Conservation (phyloP, 1,140 invertebrate genomes). For the Pachyrhynchus sulphureomaculatus region DNA sequence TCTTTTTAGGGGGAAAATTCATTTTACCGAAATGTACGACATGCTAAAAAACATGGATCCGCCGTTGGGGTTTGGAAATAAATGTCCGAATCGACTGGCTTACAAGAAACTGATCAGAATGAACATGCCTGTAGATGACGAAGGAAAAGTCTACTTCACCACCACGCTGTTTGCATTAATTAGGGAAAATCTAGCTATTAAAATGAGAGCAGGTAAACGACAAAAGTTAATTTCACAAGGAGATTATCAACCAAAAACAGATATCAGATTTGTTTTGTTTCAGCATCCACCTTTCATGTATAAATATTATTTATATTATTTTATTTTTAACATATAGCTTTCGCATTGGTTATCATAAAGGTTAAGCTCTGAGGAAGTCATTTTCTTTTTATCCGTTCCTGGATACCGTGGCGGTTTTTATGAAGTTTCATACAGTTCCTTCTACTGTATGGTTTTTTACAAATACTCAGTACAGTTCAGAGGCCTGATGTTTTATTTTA, state of each 20-base stretch:
- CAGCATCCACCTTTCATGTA: no score
- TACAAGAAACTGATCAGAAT: conserved; percentile 99
- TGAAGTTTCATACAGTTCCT: no score
- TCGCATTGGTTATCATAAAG: no score
- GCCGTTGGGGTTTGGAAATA: conserved; percentile 98
- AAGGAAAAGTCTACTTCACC: conserved; percentile 97
- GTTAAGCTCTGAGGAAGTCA: no score
- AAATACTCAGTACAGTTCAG: no score
- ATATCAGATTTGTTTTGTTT: no score
- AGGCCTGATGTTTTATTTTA: no score
- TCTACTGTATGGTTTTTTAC: no score
- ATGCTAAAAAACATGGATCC: conserved; percentile 99
- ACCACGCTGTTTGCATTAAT: conserved; percentile 98
- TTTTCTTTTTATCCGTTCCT: no score
- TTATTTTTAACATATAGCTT: no score
- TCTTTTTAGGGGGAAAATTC: conserved; percentile 90
- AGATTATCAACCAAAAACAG: not conserved
- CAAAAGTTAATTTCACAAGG: not conserved
- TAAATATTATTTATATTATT: no score
- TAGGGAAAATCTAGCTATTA: conserved; percentile 97
- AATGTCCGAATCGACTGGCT: conserved; percentile 97
- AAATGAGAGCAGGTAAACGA: conserved; percentile 92
- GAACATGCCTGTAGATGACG: conserved; percentile 98
- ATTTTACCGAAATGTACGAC: conserved; percentile 99
- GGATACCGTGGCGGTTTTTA: no score